Evolutionary conservation across 2,113 vertebrate genomes (phyloP).

Genomic region (Ameiurus melas): DNA sequence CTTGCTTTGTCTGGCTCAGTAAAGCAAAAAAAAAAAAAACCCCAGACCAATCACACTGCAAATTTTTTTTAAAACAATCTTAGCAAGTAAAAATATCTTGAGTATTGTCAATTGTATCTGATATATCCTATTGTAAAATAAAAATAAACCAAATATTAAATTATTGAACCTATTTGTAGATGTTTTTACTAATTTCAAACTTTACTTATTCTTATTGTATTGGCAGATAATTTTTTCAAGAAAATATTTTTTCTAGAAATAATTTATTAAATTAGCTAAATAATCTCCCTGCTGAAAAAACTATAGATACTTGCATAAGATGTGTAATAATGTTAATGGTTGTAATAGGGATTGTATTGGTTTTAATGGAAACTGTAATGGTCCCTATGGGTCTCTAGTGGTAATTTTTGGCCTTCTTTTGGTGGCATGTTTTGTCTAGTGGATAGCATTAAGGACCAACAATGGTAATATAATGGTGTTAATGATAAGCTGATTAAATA

Average conservation of each 20-base stretch:
- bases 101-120: background rate
- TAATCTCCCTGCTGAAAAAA: no score
- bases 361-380: no score
- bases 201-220: background rate
- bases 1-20: slow-evolving; percentile 23
- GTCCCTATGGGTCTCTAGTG: no score
- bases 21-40: slow-evolving; percentile 1
- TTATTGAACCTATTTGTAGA: background rate
- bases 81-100: background rate
- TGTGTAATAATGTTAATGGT: no score
- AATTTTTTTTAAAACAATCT: background rate
- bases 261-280: no score
- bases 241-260: background rate
- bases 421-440: no score
- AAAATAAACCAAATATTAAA: background rate
- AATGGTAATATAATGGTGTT: no score
- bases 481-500: background rate
- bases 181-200: background rate
- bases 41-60: background rate
- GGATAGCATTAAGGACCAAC: no score
- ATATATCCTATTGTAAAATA: background rate
- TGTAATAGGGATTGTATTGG: no score
- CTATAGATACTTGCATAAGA: no score
- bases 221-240: background rate
- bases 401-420: no score